Base-by-base conservation (phyloP, 1,140 invertebrate genomes). In the Ips nitidus region DNA sequence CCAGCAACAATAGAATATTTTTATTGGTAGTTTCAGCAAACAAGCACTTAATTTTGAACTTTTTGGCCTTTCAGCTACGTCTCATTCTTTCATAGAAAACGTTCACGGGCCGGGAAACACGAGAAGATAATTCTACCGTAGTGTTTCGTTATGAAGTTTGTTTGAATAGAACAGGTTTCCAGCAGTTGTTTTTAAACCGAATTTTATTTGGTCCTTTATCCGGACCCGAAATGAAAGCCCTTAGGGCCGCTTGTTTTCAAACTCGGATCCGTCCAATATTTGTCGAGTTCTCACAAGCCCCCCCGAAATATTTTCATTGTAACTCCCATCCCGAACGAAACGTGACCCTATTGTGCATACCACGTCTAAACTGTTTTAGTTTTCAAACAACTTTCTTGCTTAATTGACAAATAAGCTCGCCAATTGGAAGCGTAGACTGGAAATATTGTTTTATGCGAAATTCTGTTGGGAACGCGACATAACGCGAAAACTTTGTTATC, bases 111-210 rank as follows among this genome's bases (percentile, higher is more conserved):
- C 66, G 66, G 40, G 66, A 56, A 68, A 68, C 66, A 68, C 66
- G 66, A 68, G 56, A 68, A 68, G 66, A 68, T 68, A 68, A 68
- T 68, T 68, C 57, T 68, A 57, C 39, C 39, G 45, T 42, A 68
- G 66, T 68, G 66, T 68, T 60, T 68, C 66, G 57, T 68, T 68
- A 68, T 68, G 41, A 68, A 68, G 66, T 68, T 68, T 68, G 66
- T 68, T 68, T 68, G 66, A 68, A 68, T 68, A 68, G 66, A 60
- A 52, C 56, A 68, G 66, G 45, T 68, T 68, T 41, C 42, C 43
- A 41, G 66, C 58, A 68, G 66, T 60, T 68, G 66, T 47, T 68
- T 60, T 60, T 39, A 65, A 68, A 55, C 47, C 59, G 57, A 60
- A 68, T 59, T 68, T 68, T 68, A 68, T 68, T 68, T 68, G 47